A percentile compares a stretch with the other conserved stretches of the same genome.
Conservation (phyloP, 1,140 invertebrate genomes). For the Zaprionus tsacasi region DNA sequence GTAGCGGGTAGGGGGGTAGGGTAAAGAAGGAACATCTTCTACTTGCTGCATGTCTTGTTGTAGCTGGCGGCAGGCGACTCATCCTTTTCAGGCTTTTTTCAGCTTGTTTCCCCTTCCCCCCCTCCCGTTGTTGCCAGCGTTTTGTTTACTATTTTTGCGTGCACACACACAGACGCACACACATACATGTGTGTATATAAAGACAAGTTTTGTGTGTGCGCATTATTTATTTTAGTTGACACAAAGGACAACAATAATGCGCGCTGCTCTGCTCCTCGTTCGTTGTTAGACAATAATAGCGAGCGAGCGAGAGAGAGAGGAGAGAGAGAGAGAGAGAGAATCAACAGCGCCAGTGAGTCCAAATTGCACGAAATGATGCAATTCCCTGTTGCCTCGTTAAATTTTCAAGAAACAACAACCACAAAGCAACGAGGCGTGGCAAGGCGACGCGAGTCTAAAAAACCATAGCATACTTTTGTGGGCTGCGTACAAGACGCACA, state of each 20-base stretch:
- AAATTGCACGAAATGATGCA: constrained; percentile 71
- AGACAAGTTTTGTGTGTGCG: constrained; percentile 20
- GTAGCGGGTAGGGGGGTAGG: too few species aligned
- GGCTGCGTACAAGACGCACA: not conserved
- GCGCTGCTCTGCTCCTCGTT: constrained; percentile 12
- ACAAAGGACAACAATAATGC: constrained; percentile 70
- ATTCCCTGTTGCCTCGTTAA: constrained; percentile 76
- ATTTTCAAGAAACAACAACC: constrained; percentile 53
- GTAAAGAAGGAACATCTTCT: constrained; percentile 4
- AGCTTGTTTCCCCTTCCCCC: constrained; percentile 24
- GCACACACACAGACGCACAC: constrained; percentile 28
- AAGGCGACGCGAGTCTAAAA: not conserved
- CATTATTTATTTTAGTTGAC: constrained; percentile 79
- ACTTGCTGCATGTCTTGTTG: constrained; percentile 26
- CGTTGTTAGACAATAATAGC: constrained; percentile 38
- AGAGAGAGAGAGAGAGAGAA: constrained; percentile 3
- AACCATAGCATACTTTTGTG: constrained; percentile 45
- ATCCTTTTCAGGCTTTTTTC: constrained; percentile 1
- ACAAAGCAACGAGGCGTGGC: not conserved
- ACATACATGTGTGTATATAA: constrained; percentile 9
- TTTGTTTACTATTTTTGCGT: constrained; percentile 60
- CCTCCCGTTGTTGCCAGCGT: constrained; percentile 55
- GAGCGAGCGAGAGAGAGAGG: not conserved
- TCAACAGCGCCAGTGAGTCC: constrained; percentile 20
- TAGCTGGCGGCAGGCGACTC: constrained; percentile 7